Base-by-base conservation (phyloP, 2,113 vertebrate species). In the Zosterops japonicus region DNA sequence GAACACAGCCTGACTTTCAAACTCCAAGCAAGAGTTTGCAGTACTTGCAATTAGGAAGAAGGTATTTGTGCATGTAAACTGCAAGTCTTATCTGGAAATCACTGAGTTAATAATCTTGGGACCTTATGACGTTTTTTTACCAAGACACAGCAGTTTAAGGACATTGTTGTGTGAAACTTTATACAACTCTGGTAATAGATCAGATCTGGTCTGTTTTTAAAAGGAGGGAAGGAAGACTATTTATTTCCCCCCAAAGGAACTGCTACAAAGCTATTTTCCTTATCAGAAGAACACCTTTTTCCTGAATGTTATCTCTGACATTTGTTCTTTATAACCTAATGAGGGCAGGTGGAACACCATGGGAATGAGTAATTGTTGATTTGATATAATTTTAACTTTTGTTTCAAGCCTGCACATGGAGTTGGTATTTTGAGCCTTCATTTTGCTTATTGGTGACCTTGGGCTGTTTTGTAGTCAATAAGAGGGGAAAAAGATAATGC, bases 201-300 rank as follows among this genome's bases (percentile, higher is more conserved):
- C 90, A 68, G 85, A 39, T 39, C 56, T 83, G 60, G 20, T 89
- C 39, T 96, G 83, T 94, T 96, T 96, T 96, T 92, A 70, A 96
- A 95, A 89, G 83, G 74, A 90, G 95, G 94, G 92, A 96, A 95
- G 94, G 93, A 96, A 96, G 90, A 82, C 86, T 94, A 75, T 95
- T 94, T 96, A 64, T 94, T 96, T 95, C 56, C 85, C 53, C 83
- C 74, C 61, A 90, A 75, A 96, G 93, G 95, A 96, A 96, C 61
- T 92, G 64, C 83, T 90, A 87, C 72, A 94, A 93, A 93, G 82
- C 85, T 89, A 14, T 96, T 96, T 93, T 95, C 79, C 92, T 96
- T 97, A 96, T 95, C 93, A 96, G 80, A 96, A 90, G 44, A 97
- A 93, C 92, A 96, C 94, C 95, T 97, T 96, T 96, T 94, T 95